Conservation (phyloP, 2,113 vertebrate species). For the Ictalurus punctatus region DNA sequence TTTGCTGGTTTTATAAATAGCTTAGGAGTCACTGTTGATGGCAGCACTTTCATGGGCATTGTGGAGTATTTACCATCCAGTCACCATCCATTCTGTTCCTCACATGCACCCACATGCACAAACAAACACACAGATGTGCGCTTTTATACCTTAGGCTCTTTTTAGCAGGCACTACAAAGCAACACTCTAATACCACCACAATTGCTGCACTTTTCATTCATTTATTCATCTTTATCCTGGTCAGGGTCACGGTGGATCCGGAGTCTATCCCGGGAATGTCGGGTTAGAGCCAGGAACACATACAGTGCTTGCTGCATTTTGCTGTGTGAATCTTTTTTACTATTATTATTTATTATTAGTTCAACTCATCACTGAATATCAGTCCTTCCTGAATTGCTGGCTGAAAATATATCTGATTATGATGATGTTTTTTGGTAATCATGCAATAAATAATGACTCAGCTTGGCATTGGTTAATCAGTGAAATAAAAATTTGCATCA, state of each 20-base stretch:
- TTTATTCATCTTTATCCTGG: neutral
- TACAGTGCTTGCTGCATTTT: neutral
- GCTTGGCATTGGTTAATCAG: neutral
- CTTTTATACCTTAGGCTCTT: neutral
- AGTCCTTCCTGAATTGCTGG: neutral
- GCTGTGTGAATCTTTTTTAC: neutral
- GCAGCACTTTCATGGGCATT: slow-evolving; percentile 27
- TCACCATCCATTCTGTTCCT: slow-evolving; percentile 22
- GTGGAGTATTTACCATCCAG: slow-evolving; percentile 26
- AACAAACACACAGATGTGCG: slow-evolving; percentile 11
- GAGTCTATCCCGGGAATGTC: neutral
- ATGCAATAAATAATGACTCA: neutral
- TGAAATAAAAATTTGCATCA: neutral
- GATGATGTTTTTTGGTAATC: neutral
- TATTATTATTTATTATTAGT: neutral
- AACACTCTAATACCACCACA: slow-evolving; percentile 4
- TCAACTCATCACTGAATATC: neutral
- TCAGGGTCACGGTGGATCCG: neutral
- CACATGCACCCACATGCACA: slow-evolving; percentile 20
- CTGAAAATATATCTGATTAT: neutral
- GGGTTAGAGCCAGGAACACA: neutral
- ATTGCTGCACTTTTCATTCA: neutral
- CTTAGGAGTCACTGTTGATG: slow-evolving; percentile 29
- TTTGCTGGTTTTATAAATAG: slow-evolving; percentile 43
- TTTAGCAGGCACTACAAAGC: slow-evolving; percentile 13